Conservation (phyloP, 2,888 invertebrate genomes). For the Oscheius sp. region DNA sequence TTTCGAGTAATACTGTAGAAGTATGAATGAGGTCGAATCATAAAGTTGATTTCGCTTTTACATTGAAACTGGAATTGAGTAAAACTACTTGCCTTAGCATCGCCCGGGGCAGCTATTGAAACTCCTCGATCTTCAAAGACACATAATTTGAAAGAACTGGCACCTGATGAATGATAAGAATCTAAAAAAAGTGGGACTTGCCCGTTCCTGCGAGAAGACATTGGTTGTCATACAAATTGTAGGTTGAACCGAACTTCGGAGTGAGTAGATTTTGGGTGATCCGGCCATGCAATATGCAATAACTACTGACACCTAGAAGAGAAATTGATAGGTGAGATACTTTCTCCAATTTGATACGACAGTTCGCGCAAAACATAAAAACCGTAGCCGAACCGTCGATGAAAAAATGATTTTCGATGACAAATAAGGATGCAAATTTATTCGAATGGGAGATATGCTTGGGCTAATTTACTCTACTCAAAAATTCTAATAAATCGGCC, state of each 20-base stretch:
- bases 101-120: not conserved
- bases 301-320: not conserved
- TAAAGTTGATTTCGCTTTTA: not conserved
- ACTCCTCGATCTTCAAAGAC: not conserved
- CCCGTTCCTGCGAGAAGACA: not conserved
- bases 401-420: too few species aligned
- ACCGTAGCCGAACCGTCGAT: too few species aligned
- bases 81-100: not conserved
- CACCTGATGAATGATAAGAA: not conserved
- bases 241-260: not conserved
- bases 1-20: not conserved
- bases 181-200: not conserved
- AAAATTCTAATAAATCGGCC: too few species aligned
- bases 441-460: too few species aligned
- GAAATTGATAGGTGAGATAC: too few species aligned
- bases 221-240: slow-evolving; percentile 3
- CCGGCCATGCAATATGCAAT: slow-evolving; percentile 13
- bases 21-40: not conserved
- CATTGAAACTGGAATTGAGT: not conserved
- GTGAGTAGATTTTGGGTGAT: not conserved
- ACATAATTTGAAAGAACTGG: not conserved
- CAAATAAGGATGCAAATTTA: too few species aligned
- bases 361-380: too few species aligned
- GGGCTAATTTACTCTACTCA: too few species aligned
- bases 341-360: too few species aligned